phyloP scores from a whole-genome alignment of 2,797 vertebrate species.

The Muscicapa comitata region DNA sequence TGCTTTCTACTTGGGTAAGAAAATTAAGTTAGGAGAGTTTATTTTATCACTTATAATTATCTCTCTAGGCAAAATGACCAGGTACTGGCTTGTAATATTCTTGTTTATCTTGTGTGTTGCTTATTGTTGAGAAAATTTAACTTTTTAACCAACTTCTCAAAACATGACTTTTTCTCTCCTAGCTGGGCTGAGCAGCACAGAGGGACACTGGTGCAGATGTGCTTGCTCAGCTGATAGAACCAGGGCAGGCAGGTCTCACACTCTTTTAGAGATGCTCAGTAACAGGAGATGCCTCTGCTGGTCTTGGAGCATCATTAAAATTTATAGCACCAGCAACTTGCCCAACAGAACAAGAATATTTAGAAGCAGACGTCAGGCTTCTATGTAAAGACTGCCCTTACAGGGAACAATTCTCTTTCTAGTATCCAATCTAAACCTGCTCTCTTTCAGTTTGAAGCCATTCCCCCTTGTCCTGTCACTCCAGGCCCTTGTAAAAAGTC shows the following conservation, averaged over 20 bases:
- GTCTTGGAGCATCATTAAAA: conserved; percentile 1
- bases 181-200: background rate
- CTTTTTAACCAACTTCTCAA: background rate
- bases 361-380: background rate
- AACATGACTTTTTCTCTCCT: background rate
- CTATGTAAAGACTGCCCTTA: background rate
- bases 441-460: background rate
- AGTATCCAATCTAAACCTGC: background rate
- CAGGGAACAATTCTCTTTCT: background rate
- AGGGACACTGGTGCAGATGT: background rate
- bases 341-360: background rate
- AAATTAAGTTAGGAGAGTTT: background rate
- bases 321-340: background rate
- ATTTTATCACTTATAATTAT: background rate
- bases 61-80: background rate
- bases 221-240: background rate
- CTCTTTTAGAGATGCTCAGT: background rate
- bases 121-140: background rate
- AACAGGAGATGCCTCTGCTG: background rate
- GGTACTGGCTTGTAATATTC: background rate
- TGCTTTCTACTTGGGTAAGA: background rate
- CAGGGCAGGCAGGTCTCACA: background rate
- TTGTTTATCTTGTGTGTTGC: background rate
- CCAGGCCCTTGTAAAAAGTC: background rate
- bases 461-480: background rate